phyloP scores from a whole-genome alignment of 2,888 invertebrate genomes.

The Gerris lacustris region DNA sequence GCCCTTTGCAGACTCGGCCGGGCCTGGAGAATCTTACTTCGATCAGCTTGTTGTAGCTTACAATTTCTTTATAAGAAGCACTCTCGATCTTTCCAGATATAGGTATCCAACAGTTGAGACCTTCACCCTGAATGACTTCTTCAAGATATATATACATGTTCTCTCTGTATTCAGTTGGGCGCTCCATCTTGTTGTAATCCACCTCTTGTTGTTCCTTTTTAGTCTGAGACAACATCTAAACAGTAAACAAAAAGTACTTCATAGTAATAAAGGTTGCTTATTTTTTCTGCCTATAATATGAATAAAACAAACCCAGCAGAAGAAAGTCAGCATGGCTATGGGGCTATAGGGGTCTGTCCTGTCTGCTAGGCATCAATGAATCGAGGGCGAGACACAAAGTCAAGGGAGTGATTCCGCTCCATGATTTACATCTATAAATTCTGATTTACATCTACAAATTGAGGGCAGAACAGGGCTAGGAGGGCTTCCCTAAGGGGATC shows the following conservation, averaged over 20 bases:
- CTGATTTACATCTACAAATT: no score
- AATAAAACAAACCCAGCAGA: no score
- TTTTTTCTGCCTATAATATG: no score
- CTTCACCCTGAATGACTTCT: constrained; percentile 8
- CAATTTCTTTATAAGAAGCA: constrained; percentile 14
- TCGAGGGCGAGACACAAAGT: no score
- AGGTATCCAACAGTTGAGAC: not conserved
- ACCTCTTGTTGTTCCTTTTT: constrained; percentile 8
- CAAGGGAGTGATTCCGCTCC: no score
- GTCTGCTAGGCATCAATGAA: no score
- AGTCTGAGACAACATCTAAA: not conserved
- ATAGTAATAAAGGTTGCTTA: no score
- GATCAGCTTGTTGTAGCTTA: constrained; percentile 17
- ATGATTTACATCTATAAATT: no score
- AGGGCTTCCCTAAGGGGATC: no score
- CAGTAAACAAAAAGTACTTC: not conserved
- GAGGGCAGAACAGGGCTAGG: no score
- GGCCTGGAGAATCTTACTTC: constrained; percentile 15
- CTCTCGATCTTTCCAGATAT: constrained; percentile 10
- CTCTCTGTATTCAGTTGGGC: constrained; percentile 16
- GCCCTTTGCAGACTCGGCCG: constrained; percentile 11
- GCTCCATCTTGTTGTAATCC: constrained; percentile 14
- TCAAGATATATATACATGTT: constrained; percentile 17
- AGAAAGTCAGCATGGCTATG: no score
- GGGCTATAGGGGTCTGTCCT: no score